Evolutionary conservation across 2,888 invertebrate genomes (phyloP).

Genomic region (Mylabris sibirica): DNA sequence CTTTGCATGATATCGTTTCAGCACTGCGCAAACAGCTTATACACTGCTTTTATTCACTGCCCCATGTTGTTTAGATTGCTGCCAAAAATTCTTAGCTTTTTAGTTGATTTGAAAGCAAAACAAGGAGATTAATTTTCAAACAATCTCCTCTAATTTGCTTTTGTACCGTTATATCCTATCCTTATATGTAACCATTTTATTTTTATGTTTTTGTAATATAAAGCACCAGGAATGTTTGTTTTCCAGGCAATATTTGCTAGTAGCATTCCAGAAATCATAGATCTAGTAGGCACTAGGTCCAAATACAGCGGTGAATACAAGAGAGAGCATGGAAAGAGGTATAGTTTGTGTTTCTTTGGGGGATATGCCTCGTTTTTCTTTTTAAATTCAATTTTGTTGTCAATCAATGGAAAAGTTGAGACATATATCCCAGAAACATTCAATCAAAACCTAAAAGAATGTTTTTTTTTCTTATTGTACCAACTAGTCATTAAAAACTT

Average conservation of each 20-base stretch:
- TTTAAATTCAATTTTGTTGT: background rate
- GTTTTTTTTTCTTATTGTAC: constrained; percentile 19
- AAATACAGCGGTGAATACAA: constrained; percentile 99
- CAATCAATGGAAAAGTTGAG: background rate
- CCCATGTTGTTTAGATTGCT: constrained; percentile 17
- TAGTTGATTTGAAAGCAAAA: background rate
- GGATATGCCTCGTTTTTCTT: constrained; percentile 19
- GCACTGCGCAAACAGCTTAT: constrained; percentile 42
- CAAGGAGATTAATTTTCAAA: background rate
- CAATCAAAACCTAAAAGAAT: constrained; percentile 40
- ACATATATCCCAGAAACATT: constrained; percentile 9
- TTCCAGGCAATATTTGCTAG: constrained; percentile 99
- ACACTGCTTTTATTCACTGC: constrained; percentile 33
- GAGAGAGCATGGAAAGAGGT: constrained; percentile 99
- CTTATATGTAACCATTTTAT: background rate
- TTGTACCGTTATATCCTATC: background rate
- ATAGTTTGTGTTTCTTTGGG: constrained; percentile 58
- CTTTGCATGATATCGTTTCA: constrained; percentile 33
- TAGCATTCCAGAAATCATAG: constrained; percentile 99
- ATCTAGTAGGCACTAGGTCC: constrained; percentile 99
- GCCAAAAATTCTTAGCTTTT: background rate
- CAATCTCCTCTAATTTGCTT: background rate
- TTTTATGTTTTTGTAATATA: constrained; percentile 23
- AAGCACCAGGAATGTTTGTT: constrained; percentile 66
- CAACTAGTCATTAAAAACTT: constrained; percentile 6